A percentile compares a stretch with the other conserved stretches of the same genome.
These are phyloP conservation scores for Empis livida DNA, from an alignment of 2,888 invertebrate species.

Conservation along the genomic window DNA sequence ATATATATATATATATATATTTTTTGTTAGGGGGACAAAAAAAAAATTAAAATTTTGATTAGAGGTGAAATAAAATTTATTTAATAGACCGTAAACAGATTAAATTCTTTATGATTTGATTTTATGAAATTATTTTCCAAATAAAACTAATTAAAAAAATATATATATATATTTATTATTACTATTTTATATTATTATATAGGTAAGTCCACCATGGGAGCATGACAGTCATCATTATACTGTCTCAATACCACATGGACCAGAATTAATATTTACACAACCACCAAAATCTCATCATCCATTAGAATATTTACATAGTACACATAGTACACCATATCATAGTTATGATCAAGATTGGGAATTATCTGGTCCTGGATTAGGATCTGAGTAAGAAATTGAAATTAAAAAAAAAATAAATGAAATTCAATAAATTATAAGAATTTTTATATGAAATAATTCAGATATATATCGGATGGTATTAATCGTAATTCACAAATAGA, in stretches of 20 bases:
- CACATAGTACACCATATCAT: constrained; percentile 26
- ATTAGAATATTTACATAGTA: constrained; percentile 25
- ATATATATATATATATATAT: too few relatives aligned
- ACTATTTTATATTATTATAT: neutral
- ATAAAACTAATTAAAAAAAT: too few relatives aligned
- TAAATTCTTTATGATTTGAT: too few relatives aligned
- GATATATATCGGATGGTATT: constrained; percentile 30
- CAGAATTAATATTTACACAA: constrained; percentile 31
- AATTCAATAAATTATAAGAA: neutral
- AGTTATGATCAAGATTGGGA: constrained; percentile 44
- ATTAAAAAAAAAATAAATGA: neutral
- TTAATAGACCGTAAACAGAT: too few relatives aligned
- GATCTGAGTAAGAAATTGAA: constrained; percentile 43
- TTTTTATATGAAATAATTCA: neutral
- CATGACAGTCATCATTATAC: constrained; percentile 14
- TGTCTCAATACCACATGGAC: constrained; percentile 13
- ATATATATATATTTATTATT: too few relatives aligned
- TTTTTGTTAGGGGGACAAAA: too few relatives aligned
- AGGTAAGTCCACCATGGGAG: constrained; percentile 31
- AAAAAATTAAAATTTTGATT: too few relatives aligned
- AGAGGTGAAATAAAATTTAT: too few relatives aligned
- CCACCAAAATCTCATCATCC: constrained; percentile 32
- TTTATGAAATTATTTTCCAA: too few relatives aligned
- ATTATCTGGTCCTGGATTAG: constrained; percentile 48
- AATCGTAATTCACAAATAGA: constrained; percentile 45